Evolutionary conservation across 2,113 vertebrate genomes (phyloP).

Genomic region (Gila orcuttii): DNA sequence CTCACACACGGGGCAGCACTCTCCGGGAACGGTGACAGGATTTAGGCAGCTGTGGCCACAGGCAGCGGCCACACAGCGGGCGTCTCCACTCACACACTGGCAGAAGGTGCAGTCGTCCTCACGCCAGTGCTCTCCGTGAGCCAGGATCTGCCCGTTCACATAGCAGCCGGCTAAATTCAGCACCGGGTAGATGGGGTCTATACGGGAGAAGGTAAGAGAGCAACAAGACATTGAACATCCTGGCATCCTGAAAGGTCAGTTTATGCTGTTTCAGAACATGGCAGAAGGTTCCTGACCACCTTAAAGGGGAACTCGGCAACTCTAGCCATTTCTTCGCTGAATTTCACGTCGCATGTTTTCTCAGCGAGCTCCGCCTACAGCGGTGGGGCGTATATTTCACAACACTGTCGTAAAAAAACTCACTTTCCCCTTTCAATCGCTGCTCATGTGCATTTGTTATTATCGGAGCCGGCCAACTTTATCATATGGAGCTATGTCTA

Average conservation of each 20-base stretch:
- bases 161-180: slow-evolving; percentile 88
- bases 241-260: neutral
- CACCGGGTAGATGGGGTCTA: slow-evolving; percentile 84
- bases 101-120: slow-evolving; percentile 92
- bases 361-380: no score
- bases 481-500: no score
- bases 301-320: no score
- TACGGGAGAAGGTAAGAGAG: neutral
- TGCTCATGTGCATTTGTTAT: no score
- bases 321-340: no score
- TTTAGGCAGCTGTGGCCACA: slow-evolving; percentile 87
- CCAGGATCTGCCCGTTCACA: slow-evolving; percentile 85
- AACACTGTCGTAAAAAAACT: no score
- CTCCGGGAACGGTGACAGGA: slow-evolving; percentile 87
- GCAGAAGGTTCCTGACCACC: neutral
- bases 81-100: slow-evolving; percentile 86
- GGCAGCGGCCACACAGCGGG: slow-evolving; percentile 84
- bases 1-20: slow-evolving; percentile 89
- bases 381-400: no score
- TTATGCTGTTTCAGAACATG: neutral
- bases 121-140: slow-evolving; percentile 89
- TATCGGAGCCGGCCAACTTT: no score
- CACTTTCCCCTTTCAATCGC: no score
- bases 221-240: neutral
- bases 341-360: no score